Base-by-base conservation (phyloP, 37 sponge, comb jelly and placozoan genomes). In the Theonella swinhoei region DNA sequence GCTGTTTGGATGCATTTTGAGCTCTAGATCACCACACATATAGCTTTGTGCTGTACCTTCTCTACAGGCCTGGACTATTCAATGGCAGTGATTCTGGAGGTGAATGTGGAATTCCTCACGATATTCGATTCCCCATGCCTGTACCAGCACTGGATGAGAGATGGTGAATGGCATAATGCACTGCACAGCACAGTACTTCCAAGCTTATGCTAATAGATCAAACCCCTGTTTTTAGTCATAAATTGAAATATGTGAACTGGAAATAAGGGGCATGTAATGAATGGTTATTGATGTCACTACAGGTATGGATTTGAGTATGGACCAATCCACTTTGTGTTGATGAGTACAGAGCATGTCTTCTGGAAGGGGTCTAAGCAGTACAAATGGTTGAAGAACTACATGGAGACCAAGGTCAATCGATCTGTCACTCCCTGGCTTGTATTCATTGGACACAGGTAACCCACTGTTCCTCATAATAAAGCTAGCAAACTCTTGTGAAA, bases 271-370 rank as follows among this genome's bases (percentile, higher is more conserved):
- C n/a, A 63, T 63, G 26, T 9, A 9, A 63, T 63, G 3, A 63
- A 9, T 63, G 64, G 3, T 9, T 28, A 19, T 19, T 20, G 11
- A 11, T 58, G 11, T 20, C 19, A 65, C 19, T 23, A 26, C 42
- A 88, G 95, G 95, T 94, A 85, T 82, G 88, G 92, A 23, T 83
- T 85, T 75, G 85, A 83, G 69, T 84, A 91, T 84, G 95, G 91
- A 32, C 33, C 38, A 4, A 68, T 84, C 36, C 95, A 94, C 78
- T 80, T 94, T 85, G 83, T 91, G 29, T 37, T 87, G 62, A 90
- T 94, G 91, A 88, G 88, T 24, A 94, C 95, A 28, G 95, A 94
- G 79, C 88, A 91, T 61, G 88, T 83, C 64, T 91, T 84, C 65
- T 9, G 39, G 5, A 26, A 32, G 0, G 61, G 64, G 1, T 81